phyloP scores from a whole-genome alignment of 2,797 vertebrate species.

The Chelon auratus region DNA sequence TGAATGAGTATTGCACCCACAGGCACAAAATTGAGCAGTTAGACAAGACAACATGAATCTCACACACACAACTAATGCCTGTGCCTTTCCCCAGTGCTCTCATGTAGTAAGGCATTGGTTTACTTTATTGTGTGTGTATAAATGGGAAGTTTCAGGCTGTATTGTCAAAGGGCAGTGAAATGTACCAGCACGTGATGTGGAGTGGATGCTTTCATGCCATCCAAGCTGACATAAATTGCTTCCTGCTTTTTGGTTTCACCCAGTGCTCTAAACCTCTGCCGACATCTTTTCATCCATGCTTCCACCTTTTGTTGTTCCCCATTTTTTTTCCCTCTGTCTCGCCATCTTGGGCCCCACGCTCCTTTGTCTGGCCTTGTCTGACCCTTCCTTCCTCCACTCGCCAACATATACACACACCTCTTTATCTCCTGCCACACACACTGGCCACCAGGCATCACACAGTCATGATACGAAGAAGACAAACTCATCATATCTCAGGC shows the following conservation, averaged over 20 bases:
- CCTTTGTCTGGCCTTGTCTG: conserved; percentile 65
- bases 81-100: conserved; percentile 7
- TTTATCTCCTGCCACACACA: conserved; percentile 24
- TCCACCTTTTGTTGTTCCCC: conserved; percentile 67
- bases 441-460: conserved; percentile 39
- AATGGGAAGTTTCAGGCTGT: conserved; percentile 15
- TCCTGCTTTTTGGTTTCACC: conserved; percentile 61
- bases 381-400: conserved; percentile 64
- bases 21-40: conserved; percentile 30
- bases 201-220: conserved; percentile 42
- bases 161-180: conserved; percentile 41
- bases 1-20: conserved; percentile 24
- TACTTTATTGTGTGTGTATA: conserved; percentile 20
- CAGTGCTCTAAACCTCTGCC: conserved; percentile 18
- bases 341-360: conserved; percentile 60
- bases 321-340: conserved; percentile 59
- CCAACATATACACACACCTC: conserved; percentile 28
- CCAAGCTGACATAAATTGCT: conserved; percentile 55
- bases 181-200: conserved; percentile 52
- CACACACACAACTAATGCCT: conserved; percentile 27
- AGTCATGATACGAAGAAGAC: conserved; percentile 49
- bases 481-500: conserved; percentile 42
- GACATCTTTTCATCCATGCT: conserved; percentile 60
- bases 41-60: conserved; percentile 23
- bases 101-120: conserved; percentile 19